Evolutionary conservation across 1,140 invertebrate genomes (phyloP).

Genomic region (Meloidogyne chitwoodi): DNA sequence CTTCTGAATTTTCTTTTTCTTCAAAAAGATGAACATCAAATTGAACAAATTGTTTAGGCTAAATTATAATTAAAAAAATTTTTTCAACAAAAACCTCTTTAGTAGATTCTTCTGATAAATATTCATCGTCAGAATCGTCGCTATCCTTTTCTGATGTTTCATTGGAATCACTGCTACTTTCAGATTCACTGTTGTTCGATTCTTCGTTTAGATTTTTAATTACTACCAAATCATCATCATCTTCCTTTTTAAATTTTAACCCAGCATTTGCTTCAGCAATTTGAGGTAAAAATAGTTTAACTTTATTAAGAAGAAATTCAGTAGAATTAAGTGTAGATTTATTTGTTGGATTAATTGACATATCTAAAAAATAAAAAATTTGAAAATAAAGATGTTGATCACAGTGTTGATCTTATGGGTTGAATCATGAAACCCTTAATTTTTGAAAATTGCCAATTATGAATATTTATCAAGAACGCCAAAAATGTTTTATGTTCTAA

Average conservation of each 20-base stretch:
- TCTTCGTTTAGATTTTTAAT: not conserved
- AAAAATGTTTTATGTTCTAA: not conserved
- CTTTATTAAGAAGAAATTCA: not conserved
- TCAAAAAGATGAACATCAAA: not conserved
- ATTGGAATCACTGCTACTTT: not conserved
- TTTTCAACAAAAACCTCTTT: not conserved
- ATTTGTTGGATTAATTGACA: not conserved
- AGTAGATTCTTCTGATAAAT: not conserved
- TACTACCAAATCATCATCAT: not conserved
- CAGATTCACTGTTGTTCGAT: not conserved
- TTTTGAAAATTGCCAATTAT: not conserved
- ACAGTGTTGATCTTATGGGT: not conserved
- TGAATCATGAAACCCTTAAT: not conserved
- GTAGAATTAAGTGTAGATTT: not conserved
- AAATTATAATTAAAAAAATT: not conserved
- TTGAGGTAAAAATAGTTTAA: not conserved
- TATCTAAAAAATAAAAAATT: not conserved
- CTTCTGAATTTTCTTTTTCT: not conserved
- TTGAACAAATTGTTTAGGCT: not conserved
- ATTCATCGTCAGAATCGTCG: not conserved
- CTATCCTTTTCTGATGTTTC: not conserved
- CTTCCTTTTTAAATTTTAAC: not conserved
- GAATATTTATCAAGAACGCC: not conserved
- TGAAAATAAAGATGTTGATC: not conserved
- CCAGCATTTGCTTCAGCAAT: not conserved